A percentile compares a stretch with the other conserved stretches of the same genome.
phyloP scores from a whole-genome alignment of 2,113 vertebrate species.

The Corythaixoides concolor region DNA sequence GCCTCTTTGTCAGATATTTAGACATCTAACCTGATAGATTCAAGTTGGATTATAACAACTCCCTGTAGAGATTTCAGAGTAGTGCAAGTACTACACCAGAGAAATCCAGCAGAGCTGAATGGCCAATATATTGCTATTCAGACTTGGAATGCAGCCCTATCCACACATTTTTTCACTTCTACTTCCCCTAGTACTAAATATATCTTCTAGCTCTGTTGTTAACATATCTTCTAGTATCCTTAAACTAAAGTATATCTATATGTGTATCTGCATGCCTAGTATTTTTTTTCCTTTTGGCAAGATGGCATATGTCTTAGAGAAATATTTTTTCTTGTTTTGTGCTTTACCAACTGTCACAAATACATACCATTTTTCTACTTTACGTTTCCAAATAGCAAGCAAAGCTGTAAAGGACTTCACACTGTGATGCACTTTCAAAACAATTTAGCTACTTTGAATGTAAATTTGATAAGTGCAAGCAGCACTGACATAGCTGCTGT shows the following conservation, averaged over 20 bases:
- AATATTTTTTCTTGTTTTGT: background rate
- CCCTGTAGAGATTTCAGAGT: background rate
- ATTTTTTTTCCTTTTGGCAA: background rate
- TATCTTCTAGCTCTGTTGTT: background rate
- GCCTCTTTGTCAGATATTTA: background rate
- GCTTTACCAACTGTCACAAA: constrained; percentile 38
- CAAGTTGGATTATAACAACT: background rate
- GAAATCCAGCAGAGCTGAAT: background rate
- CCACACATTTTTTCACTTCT: background rate
- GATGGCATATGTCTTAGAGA: background rate
- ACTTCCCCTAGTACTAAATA: background rate
- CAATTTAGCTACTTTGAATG: constrained; percentile 65
- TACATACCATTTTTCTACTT: background rate
- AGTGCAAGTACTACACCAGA: background rate
- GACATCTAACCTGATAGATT: background rate
- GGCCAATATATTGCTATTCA: background rate
- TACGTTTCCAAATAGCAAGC: constrained; percentile 43
- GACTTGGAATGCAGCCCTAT: background rate
- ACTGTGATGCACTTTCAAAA: constrained; percentile 62
- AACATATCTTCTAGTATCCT: background rate
- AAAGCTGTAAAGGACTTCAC: constrained; percentile 28
- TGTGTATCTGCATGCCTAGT: background rate
- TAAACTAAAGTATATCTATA: background rate
- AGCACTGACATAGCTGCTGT: constrained; percentile 2
- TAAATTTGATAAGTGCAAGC: constrained; percentile 58